Evolutionary conservation across 2,113 vertebrate species (phyloP).

Genomic region (Semicossyphus pulcher): DNA sequence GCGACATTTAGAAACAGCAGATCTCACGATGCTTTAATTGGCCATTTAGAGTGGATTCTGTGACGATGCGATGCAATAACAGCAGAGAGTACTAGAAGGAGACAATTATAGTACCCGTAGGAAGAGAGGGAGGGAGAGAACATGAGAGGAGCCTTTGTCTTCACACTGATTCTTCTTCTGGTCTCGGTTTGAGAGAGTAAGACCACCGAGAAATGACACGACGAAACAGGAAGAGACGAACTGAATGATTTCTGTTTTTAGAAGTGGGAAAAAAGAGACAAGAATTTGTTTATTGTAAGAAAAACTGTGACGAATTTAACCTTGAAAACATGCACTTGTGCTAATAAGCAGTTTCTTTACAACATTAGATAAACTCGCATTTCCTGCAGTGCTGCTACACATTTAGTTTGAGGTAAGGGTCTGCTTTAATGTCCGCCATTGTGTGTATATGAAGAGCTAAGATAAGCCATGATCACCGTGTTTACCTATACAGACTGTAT

Average conservation of each 20-base stretch:
- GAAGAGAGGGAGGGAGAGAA: slow-evolving; percentile 11
- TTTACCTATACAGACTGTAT: slow-evolving; percentile 49
- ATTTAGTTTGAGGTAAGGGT: neutral
- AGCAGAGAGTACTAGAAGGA: neutral
- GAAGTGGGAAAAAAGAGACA: neutral
- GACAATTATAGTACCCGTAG: slow-evolving; percentile 33
- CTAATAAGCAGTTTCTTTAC: neutral
- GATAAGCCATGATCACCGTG: neutral
- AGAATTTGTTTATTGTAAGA: no score
- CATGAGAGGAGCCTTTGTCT: slow-evolving; percentile 36
- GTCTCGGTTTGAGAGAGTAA: neutral
- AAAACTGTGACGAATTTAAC: neutral
- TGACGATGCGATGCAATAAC: neutral
- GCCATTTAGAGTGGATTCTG: neutral
- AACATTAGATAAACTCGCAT: no score
- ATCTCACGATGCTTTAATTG: neutral
- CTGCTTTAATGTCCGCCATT: neutral
- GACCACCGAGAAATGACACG: neutral
- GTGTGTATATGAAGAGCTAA: neutral
- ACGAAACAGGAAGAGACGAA: neutral
- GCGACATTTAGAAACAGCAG: neutral
- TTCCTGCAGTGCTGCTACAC: no score
- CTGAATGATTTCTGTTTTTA: neutral
- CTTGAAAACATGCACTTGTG: neutral
- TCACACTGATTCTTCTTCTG: slow-evolving; percentile 1